Evolutionary conservation across 2,113 vertebrate species (phyloP).

Genomic region (Terrapene triunguis): DNA sequence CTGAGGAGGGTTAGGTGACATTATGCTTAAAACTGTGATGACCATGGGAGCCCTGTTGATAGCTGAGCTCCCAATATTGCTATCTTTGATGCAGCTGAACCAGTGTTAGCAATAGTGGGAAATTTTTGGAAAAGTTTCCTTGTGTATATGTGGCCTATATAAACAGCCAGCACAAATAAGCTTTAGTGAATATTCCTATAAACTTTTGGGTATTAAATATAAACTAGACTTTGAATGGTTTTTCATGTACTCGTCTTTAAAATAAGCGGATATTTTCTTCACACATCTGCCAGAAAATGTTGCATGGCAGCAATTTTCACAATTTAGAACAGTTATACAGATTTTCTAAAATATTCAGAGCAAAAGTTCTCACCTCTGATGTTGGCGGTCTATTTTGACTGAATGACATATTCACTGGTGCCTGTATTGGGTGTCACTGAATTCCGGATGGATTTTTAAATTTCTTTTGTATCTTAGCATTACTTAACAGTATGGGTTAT

Average conservation of each 20-base stretch:
- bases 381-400: constrained; percentile 69
- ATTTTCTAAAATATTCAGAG: not conserved
- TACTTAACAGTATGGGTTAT: constrained; percentile 39
- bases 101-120: not conserved
- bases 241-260: not conserved
- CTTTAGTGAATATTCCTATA: not conserved
- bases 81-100: not conserved
- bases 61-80: not conserved
- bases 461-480: constrained; percentile 56
- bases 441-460: not conserved
- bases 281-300: not conserved
- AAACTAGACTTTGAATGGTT: not conserved
- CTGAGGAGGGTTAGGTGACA: not conserved
- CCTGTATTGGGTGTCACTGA: constrained; percentile 17
- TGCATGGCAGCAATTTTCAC: not conserved
- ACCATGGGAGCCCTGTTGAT: not conserved
- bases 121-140: not conserved
- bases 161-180: not conserved
- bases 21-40: not conserved
- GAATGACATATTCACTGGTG: constrained; percentile 54
- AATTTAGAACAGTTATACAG: constrained; percentile 5
- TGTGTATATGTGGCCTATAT: not conserved
- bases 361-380: constrained; percentile 79
- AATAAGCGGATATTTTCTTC: rapidly evolving
- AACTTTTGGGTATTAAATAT: not conserved